Conservation (phyloP, 2,888 invertebrate genomes). For the Limnephilus lunatus region DNA sequence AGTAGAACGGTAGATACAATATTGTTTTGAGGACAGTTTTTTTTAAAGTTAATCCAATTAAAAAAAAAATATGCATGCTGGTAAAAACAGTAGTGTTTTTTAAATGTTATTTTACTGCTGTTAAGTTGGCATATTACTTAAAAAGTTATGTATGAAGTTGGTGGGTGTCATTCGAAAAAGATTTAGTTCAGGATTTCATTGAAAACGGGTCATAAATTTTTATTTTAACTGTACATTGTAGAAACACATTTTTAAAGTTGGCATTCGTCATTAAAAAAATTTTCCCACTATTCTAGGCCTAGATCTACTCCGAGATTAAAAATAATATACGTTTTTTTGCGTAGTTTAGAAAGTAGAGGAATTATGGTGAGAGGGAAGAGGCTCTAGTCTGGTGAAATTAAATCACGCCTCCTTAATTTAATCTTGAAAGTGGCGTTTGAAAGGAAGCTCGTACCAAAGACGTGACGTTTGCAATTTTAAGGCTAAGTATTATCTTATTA, state of each 20-base stretch:
- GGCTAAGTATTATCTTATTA: background rate
- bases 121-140: too few species aligned
- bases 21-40: too few species aligned
- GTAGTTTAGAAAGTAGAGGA: background rate
- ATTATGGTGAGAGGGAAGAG: background rate
- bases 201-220: too few species aligned
- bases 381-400: background rate
- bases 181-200: too few species aligned
- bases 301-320: background rate
- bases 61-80: too few species aligned
- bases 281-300: background rate
- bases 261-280: background rate
- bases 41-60: too few species aligned
- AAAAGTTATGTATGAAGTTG: too few species aligned
- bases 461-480: background rate
- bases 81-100: too few species aligned
- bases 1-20: too few species aligned
- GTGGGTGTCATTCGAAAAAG: too few species aligned
- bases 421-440: background rate
- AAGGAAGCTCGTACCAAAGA: background rate
- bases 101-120: too few species aligned
- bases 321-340: background rate
- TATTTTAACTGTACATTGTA: too few species aligned
- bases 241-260: background rate
- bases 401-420: background rate